phyloP scores from a whole-genome alignment of 53 echinoderm and acorn worm species.

The Holothuria scabra region DNA sequence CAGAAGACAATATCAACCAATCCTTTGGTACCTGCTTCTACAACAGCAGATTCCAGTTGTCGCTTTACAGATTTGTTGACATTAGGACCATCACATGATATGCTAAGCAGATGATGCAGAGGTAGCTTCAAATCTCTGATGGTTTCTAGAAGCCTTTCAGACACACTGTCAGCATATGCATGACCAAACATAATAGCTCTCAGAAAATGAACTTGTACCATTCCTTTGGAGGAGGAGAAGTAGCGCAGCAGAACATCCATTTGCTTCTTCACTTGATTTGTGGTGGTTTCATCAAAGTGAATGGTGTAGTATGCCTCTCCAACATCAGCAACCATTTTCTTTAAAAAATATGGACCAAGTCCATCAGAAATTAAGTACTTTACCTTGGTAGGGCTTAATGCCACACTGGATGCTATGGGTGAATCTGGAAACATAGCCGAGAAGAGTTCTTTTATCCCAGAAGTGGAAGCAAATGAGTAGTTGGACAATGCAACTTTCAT shows the following conservation, averaged over 20 bases:
- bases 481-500: conserved; percentile 33
- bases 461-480: conserved; percentile 20
- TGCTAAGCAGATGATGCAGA: neutral
- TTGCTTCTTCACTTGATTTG: no score
- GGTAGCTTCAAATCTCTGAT: neutral
- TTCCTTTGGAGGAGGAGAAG: no score
- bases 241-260: no score
- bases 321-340: no score
- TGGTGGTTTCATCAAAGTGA: no score
- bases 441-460: conserved; percentile 12
- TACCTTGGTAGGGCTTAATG: neutral
- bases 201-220: no score
- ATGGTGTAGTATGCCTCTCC: no score
- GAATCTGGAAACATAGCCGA: conserved; percentile 17
- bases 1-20: neutral
- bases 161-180: no score
- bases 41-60: neutral
- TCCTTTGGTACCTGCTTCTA: neutral
- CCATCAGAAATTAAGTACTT: neutral
- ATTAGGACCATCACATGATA: conserved; percentile 20
- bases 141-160: neutral
- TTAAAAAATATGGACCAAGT: no score
- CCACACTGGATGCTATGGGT: neutral
- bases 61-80: conserved; percentile 6
- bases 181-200: no score